These are phyloP conservation scores for Griposia aprilina DNA, from an alignment of 2,888 invertebrate species.

Conservation along the genomic window DNA sequence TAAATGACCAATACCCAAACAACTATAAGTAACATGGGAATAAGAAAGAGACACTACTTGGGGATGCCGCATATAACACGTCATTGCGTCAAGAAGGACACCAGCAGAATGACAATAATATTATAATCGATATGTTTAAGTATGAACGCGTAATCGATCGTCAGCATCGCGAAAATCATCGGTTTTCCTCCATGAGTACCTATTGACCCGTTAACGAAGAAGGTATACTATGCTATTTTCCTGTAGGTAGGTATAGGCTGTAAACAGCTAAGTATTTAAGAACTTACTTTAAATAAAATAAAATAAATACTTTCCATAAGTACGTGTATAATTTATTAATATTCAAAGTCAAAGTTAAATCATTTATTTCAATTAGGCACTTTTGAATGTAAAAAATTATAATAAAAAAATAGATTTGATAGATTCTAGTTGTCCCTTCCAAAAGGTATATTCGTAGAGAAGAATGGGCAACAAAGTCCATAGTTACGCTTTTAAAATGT, in stretches of 20 bases:
- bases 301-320: background rate
- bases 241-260: background rate
- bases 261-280: background rate
- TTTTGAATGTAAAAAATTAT: background rate
- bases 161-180: conserved; percentile 12
- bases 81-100: conserved; percentile 31
- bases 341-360: too few species aligned
- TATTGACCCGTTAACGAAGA: background rate
- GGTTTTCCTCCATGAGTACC: conserved; percentile 35
- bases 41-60: conserved; percentile 36
- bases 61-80: conserved; percentile 8
- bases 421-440: background rate
- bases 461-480: background rate
- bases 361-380: too few species aligned
- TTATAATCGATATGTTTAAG: conserved; percentile 41
- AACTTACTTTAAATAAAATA: too few species aligned
- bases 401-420: background rate
- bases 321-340: background rate
- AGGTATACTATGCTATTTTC: background rate
- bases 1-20: conserved; percentile 4
- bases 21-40: conserved; percentile 17
- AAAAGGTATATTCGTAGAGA: background rate
- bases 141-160: conserved; percentile 23
- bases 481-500: background rate
- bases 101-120: conserved; percentile 39